Evolutionary conservation across 2,113 vertebrate species (phyloP).

Genomic region (Bombycilla garrulus): DNA sequence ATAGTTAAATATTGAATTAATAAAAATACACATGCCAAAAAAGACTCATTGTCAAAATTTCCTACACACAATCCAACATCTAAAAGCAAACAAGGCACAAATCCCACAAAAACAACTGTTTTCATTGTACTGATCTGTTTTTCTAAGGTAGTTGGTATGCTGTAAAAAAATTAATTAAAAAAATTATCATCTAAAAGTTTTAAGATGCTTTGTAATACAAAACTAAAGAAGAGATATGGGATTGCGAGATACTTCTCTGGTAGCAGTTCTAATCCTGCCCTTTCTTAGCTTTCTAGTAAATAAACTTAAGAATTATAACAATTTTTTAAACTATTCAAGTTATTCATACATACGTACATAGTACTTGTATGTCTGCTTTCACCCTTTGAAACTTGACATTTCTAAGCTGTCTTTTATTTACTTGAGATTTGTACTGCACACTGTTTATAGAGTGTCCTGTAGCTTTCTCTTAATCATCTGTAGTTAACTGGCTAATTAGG

Average conservation of each 20-base stretch:
- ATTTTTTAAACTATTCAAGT: not conserved
- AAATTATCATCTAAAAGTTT: not conserved
- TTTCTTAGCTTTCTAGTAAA: not conserved
- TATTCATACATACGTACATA: not conserved
- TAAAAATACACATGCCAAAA: not conserved
- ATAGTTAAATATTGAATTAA: constrained; percentile 36
- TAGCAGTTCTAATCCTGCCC: not conserved
- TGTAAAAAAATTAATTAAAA: not conserved
- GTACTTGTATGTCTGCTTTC: not conserved
- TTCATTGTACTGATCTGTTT: not conserved
- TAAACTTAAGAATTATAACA: not conserved
- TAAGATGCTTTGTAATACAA: not conserved
- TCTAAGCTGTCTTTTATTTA: not conserved
- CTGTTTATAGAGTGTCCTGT: not conserved
- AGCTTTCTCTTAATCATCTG: not conserved
- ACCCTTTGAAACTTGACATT: not conserved
- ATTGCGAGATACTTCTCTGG: not conserved
- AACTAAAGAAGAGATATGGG: not conserved
- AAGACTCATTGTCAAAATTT: constrained; percentile 32
- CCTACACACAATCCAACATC: constrained; percentile 1
- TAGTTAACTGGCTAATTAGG: not conserved
- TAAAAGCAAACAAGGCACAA: constrained; percentile 30
- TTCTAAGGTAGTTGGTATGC: not conserved
- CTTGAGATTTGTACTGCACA: not conserved
- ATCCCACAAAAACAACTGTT: not conserved